A percentile compares a stretch with the other conserved stretches of the same genome.
phyloP scores from a whole-genome alignment of 2,113 vertebrate species.

The Casuarius casuarius region DNA sequence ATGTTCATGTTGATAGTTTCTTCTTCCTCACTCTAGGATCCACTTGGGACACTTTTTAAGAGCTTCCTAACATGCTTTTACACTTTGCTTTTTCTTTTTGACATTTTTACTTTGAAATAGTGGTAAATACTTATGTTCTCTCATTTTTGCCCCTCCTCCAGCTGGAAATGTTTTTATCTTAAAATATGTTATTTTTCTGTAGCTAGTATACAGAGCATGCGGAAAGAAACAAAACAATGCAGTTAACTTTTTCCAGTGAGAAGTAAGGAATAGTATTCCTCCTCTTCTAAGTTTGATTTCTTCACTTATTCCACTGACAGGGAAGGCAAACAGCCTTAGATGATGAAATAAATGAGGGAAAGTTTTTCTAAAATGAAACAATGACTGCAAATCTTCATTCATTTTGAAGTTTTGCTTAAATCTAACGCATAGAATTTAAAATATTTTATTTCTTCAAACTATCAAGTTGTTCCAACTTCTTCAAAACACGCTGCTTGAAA shows the following conservation, averaged over 20 bases:
- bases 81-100: not conserved
- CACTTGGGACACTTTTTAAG: not conserved
- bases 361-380: not conserved
- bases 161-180: not conserved
- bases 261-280: not conserved
- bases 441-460: not conserved
- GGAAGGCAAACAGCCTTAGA: not conserved
- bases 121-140: not conserved
- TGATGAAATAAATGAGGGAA: not conserved
- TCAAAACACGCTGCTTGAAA: not conserved
- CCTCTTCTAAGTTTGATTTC: not conserved
- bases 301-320: not conserved
- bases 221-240: not conserved
- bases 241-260: not conserved
- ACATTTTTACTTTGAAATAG: not conserved
- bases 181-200: not conserved
- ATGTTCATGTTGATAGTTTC: fast-evolving
- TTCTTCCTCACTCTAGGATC: not conserved
- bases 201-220: not conserved
- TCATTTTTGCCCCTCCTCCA: not conserved
- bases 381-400: not conserved
- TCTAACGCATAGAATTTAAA: not conserved
- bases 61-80: not conserved
- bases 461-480: not conserved
- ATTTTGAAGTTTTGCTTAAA: not conserved